Percentiles rank a stretch among this genome's conserved stretches.
Conservation (phyloP, 2,888 invertebrate genomes). For the Resseliella maxima region DNA sequence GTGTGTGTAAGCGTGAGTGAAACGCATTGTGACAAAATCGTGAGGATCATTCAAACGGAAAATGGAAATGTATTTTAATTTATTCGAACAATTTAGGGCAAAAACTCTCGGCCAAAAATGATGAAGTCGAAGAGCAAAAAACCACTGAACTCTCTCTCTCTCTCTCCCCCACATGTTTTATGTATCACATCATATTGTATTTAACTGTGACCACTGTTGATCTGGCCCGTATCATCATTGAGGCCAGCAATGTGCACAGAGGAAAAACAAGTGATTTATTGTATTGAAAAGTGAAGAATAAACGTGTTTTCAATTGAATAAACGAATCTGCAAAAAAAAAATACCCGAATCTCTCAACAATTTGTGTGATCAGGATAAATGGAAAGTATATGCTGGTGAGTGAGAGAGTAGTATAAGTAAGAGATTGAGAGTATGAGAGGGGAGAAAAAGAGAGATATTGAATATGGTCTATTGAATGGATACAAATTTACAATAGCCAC, state of each 20-base stretch:
- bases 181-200: not conserved
- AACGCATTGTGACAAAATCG: not conserved
- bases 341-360: not conserved
- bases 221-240: too few species aligned
- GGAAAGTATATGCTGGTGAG: too few species aligned
- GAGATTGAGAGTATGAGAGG: too few species aligned
- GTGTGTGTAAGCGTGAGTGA: not conserved
- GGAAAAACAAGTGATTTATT: constrained; percentile 16
- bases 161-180: not conserved
- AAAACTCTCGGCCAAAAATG: not conserved
- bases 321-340: not conserved
- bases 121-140: not conserved
- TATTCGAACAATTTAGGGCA: constrained; percentile 7
- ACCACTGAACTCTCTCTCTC: constrained; percentile 37
- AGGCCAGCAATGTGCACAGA: not conserved
- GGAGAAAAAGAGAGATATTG: not conserved
- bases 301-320: not conserved
- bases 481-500: constrained; percentile 3
- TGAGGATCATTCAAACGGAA: constrained; percentile 12
- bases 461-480: constrained; percentile 3
- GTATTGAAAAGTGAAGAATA: constrained; percentile 29
- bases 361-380: not conserved
- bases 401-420: too few species aligned
- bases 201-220: not conserved
- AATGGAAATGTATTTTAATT: constrained; percentile 41